Base-by-base conservation (phyloP, 2,797 vertebrate genomes). In the Syngnathus acus region DNA sequence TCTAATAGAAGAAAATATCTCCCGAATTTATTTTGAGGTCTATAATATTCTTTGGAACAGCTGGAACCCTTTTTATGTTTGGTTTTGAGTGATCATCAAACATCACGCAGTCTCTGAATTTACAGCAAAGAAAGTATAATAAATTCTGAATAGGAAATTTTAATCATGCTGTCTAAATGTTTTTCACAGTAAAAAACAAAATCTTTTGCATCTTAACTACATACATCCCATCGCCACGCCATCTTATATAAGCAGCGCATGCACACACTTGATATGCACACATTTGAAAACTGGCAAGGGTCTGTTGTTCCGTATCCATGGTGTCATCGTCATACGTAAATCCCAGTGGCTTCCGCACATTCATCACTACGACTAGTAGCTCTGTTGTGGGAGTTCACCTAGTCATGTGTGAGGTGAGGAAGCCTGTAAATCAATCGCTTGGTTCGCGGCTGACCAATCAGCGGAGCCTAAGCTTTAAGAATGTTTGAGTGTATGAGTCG, bases 351-450 rank as follows among this genome's bases (percentile, higher is more conserved):
- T 57, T 57, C 43, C 70, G 70, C 65, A 58, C 16, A 17, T 68
- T 54, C 68, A 64, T 53, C 58, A 11, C 26, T 55, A 38, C 50
- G 45, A 68, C 54, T 66, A 58, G 62, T 66, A 57, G 64, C 68
- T 68, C 67, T 64, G 70, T 58, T 48, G 65, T 50, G 40, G 54
- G 65, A 70, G 71, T 75, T 78, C 66, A 83, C 67, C 66, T 78
- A 82, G 84, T 84, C 86, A 86, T 88, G 79, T 89, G 87, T 80
- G 85, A 66, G 62, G 71, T 73, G 70, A 83, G 71, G 81, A 71
- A 84, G 72, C 67, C 74, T 61, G 72, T 86, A 84, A 87, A 86
- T 89, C 87, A 86, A 78, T 81, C 72, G 81, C 72, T 80, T 72
- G 78, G 65, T 78, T 74, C 58, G 57, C 54, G 14, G 63, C 65